Base-by-base conservation (phyloP, 2,113 vertebrate species). In the Brachyhypopomus occidentalis region DNA sequence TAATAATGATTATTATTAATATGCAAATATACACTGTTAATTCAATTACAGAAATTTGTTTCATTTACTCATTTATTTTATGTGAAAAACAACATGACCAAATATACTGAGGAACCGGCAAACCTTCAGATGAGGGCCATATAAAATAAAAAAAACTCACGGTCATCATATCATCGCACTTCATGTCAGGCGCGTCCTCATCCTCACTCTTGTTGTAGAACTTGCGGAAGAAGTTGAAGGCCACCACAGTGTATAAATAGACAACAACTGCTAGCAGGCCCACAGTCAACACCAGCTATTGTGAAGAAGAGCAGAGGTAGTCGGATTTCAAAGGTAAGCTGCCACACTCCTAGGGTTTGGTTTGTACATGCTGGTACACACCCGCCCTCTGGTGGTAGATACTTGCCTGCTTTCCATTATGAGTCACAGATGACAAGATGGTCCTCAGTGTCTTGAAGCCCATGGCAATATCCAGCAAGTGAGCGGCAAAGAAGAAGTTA, bases 131-230 rank as follows among this genome's bases (percentile, higher is more conserved):
- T 41, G 1, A 55, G 58, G 36, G 3, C 30, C 30, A 3, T n/a
- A 67, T 41, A 20, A 1, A 11, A 23, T 12, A 36, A 64, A 30
- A 11, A 20, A 17, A 70, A 85, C 88, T 92, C 89, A 98, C 97
- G 38, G 97, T 98, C 97, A 99, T 98, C 97, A 99, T 99, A 82
- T 99, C 97, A 0, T 99, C 96, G 73, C 97, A 99, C 85, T 99
- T 99, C 97, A 98, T 98, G 86, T 99, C 97, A 0, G 97, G 97
- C 82, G 95, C 95, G 0, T 97, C 97, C 22, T 98, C 97, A 7
- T 98, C 97, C 85, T 98, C 97, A 0, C 97, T 97, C 89, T 98
- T 98, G 86, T 99, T 99, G 94, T 99, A 99, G 94, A 99, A 99
- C 89, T 98, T 98, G 72, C 97, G 95, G 92, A 99, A 99, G 93